Evolutionary conservation across 2,797 vertebrate species (phyloP).

Genomic region (Columba guinea): DNA sequence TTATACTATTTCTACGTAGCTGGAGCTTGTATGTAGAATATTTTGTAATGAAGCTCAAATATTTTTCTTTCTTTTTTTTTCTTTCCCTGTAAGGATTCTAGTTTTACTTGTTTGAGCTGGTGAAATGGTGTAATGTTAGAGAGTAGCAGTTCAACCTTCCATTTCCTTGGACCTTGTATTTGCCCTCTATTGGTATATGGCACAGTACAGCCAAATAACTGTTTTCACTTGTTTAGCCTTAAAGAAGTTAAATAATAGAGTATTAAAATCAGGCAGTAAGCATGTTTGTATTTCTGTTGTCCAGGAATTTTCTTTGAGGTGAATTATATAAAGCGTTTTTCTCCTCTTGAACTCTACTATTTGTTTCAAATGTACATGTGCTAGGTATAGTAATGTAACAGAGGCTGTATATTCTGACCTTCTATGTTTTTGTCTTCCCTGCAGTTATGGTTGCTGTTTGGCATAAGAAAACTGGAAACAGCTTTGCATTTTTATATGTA

Average conservation of each 20-base stretch:
- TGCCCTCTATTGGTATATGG: neutral
- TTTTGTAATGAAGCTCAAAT: neutral
- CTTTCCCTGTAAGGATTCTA: neutral
- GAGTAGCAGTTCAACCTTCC: neutral
- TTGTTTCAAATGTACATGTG: neutral
- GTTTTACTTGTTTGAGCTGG: neutral
- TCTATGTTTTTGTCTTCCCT: neutral
- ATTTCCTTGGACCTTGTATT: neutral
- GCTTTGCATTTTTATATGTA: neutral
- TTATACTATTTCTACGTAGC: neutral
- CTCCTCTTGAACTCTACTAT: neutral
- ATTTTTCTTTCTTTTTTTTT: too few relatives aligned
- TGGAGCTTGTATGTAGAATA: neutral
- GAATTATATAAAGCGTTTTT: neutral
- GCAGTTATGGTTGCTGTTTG: neutral
- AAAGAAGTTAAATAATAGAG: neutral
- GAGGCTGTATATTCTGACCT: neutral
- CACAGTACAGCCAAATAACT: neutral
- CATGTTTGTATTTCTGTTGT: neutral
- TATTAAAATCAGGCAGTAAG: neutral
- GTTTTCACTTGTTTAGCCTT: neutral
- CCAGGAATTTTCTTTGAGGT: neutral
- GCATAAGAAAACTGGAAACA: neutral
- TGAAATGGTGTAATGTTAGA: neutral
- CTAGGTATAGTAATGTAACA: neutral